Evolutionary conservation across 1,140 invertebrate species (phyloP).

Genomic region (Aphelenchoides avenae): DNA sequence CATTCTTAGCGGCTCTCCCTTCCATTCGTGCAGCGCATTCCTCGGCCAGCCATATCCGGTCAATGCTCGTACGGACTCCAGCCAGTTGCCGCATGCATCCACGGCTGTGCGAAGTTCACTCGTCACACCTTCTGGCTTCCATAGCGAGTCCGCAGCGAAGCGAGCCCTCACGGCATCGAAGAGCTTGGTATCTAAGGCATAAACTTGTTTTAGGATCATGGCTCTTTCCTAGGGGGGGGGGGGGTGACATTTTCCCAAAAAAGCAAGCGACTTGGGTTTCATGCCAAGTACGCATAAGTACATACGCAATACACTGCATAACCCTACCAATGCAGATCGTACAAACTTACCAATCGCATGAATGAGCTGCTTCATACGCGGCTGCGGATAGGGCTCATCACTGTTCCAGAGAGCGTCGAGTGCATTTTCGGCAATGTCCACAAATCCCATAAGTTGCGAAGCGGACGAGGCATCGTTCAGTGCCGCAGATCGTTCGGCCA

Average conservation of each 20-base stretch:
- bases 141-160: conserved; percentile 65
- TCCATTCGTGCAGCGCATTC: conserved; percentile 77
- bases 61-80: conserved; percentile 73
- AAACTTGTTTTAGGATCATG: not conserved
- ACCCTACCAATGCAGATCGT: conserved; percentile 61
- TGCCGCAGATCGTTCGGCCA: conserved; percentile 26
- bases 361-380: conserved; percentile 78
- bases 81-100: conserved; percentile 73
- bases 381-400: conserved; percentile 70
- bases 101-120: conserved; percentile 66
- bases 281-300: too few species aligned
- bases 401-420: conserved; percentile 81
- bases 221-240: not conserved
- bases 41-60: conserved; percentile 88
- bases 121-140: conserved; percentile 67
- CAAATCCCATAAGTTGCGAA: too few species aligned
- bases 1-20: conserved; percentile 70
- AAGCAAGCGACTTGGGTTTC: too few species aligned
- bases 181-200: conserved; percentile 55
- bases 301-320: too few species aligned
- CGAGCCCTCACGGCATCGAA: too few species aligned
- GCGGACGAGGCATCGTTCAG: too few species aligned
- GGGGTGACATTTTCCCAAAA: too few species aligned
- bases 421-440: conserved; percentile 62
- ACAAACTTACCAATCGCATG: conserved; percentile 71